phyloP scores from a whole-genome alignment of 2,113 vertebrate genomes.

The Apodemus sylvaticus region DNA sequence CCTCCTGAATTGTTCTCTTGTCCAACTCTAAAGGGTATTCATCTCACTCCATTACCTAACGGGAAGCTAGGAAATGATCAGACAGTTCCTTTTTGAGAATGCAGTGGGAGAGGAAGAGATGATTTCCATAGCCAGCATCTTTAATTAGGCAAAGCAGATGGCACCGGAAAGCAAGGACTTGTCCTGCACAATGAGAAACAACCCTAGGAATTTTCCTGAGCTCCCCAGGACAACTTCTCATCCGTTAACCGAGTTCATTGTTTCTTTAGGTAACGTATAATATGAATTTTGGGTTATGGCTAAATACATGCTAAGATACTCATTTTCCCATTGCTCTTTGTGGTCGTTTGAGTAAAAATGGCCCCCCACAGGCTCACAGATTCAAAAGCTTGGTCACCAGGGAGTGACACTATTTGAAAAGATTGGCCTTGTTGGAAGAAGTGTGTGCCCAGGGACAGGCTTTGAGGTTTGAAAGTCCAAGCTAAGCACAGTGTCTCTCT shows the following conservation, averaged over 20 bases:
- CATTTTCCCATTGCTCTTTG: not conserved
- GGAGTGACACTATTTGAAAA: not conserved
- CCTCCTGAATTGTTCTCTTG: not conserved
- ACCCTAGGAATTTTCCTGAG: not conserved
- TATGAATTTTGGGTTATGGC: not conserved
- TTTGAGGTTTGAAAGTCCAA: not conserved
- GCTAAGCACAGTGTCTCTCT: not conserved
- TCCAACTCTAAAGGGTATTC: not conserved
- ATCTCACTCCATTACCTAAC: not conserved
- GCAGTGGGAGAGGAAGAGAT: not conserved
- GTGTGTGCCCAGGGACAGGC: not conserved
- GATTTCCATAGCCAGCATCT: not conserved
- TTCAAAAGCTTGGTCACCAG: not conserved
- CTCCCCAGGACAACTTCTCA: not conserved
- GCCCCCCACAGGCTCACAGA: not conserved
- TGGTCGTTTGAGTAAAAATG: not conserved
- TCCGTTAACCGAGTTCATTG: not conserved
- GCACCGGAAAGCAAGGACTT: not conserved
- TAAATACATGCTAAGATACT: not conserved
- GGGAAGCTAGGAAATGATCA: not conserved
- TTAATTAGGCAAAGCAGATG: not conserved
- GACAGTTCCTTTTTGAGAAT: not conserved
- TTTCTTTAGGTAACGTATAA: conserved; percentile 2
- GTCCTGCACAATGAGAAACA: not conserved
- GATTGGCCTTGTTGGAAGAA: not conserved